A percentile compares a stretch with the other conserved stretches of the same genome.
phyloP scores from a whole-genome alignment of 2,113 vertebrate species.

The Microcebus griseorufus region DNA sequence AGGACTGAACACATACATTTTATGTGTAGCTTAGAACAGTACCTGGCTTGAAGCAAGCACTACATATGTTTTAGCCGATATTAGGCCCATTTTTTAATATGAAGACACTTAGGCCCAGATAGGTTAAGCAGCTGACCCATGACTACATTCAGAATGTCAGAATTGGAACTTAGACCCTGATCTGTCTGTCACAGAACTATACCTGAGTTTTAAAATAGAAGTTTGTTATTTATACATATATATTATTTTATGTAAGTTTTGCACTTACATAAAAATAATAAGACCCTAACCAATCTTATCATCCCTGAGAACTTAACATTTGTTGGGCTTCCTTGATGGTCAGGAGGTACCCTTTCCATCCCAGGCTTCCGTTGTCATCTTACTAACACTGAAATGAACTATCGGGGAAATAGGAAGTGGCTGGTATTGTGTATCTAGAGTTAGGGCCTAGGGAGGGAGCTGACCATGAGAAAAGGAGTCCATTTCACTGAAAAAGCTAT shows the following conservation, averaged over 20 bases:
- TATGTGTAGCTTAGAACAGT: neutral
- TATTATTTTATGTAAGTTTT: neutral
- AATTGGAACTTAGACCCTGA: neutral
- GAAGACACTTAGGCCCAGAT: neutral
- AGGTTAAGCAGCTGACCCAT: neutral
- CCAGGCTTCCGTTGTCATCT: neutral
- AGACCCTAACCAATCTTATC: neutral
- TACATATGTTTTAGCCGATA: neutral
- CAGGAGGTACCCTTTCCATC: neutral
- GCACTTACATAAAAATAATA: neutral
- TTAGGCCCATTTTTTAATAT: neutral
- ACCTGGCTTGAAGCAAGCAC: neutral
- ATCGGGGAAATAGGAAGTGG: neutral
- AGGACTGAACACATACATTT: neutral
- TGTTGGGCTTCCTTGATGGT: neutral
- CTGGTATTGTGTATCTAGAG: neutral
- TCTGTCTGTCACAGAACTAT: neutral
- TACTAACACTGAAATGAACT: neutral
- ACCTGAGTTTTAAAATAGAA: neutral
- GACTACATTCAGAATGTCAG: neutral
- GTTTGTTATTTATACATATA: neutral
- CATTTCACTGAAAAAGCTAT: neutral
- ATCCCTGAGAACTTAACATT: neutral
- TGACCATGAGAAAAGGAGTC: neutral
- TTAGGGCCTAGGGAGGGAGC: neutral